Evolutionary conservation across 2,888 invertebrate species (phyloP), one percentile per base, ranked within the genome.

Genomic region (Drosophila paramelanica): DNA sequence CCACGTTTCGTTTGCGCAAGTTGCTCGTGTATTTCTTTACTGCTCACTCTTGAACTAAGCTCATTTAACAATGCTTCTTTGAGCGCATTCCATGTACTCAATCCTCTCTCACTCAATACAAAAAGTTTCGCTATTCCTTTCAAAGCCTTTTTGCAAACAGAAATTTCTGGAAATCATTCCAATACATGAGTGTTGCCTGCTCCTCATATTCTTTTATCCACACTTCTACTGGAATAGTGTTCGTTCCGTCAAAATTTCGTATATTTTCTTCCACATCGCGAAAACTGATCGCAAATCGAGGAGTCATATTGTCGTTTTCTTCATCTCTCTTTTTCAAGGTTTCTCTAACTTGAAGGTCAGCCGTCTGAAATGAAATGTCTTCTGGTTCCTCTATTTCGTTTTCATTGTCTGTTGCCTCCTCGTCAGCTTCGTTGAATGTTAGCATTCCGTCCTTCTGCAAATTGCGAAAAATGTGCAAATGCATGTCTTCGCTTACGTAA

Each of bases 201-300:
- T 51, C 51, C 13, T 39, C 39, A 7, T 51, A 41, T 51, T 51
- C 14, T 38, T 7, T 11, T 20, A 36, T 38, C 50, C 13, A 47
- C 11, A 47, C 33, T 47, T 47, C 33, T 5, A 13, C 20, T 47
- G 47, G 46, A 47, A 47, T 47, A 33, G 33, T 33, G 6, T 33
- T 47, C 1, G 47, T 47, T 14, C 27, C 31, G 10, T 14, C 33
- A 20, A 49, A 49, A 10, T 33, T 33, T 4, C 17, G 10, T 11
- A 11, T 11, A 11, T 11, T 13, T 11, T 33, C 33, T 33, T 33
- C 33, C 33, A 33, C 33, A 3, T 33, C 33, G 13, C 33, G 33
- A 33, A 13, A 33, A 11, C 33, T 33, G 10, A 33, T 13, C 33
- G 13, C 10, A 10, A 33, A 33, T 10, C 33, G 11, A 10, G 33